Base-by-base conservation (phyloP, 2,797 vertebrate species). In the Remorina albescens region DNA sequence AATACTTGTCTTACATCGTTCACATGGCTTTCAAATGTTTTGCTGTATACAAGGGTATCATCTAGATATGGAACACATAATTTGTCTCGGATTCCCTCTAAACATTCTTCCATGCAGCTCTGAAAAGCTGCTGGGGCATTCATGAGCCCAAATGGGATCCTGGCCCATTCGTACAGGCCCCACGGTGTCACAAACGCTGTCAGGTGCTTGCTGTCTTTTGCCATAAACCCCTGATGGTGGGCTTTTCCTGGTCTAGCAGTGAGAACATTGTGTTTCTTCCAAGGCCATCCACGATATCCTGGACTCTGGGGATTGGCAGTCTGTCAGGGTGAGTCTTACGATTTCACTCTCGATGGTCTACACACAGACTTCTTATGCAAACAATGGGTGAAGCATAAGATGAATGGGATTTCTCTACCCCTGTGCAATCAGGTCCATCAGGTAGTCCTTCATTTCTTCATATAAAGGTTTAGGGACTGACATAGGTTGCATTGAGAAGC, bases 401-500 rank as follows among this genome's bases (percentile, higher is more conserved):
- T 0, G 76, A 79, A 16, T 25, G 61, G 12, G 76, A 79, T 23
- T 68, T 79, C 2, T 30, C 8, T 6, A 73, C 37, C 74, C 67
- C n/a, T 77, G 65, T 8, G 71, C 37, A 13, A 70, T 74, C 6
- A 74, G 56, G 26, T 78, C 66, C 19, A 42, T 28, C 16, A 71
- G 21, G 7, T 67, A 75, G 13, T 62, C 39, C 16, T 80, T 80
- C 55, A 80, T 61, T 18, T 66, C 78, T 7, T 36, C 11, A 10
- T 80, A 74, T 3, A 80, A 12, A 23, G 74, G 74, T 3, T 68
- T 81, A 4, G 69, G 68, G 26, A 81, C 69, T 54, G 74, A 73
- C n/a, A n/a, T n/a, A n/a, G n/a, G n/a, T n/a, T n/a, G n/a, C n/a
- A n/a, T n/a, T n/a, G 10, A 73, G 21, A n/a, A 74, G 74, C 18